phyloP scores from a whole-genome alignment of 30 jellyfish, hydroid and myxozoan genomes.

The Morbakka virulenta region DNA sequence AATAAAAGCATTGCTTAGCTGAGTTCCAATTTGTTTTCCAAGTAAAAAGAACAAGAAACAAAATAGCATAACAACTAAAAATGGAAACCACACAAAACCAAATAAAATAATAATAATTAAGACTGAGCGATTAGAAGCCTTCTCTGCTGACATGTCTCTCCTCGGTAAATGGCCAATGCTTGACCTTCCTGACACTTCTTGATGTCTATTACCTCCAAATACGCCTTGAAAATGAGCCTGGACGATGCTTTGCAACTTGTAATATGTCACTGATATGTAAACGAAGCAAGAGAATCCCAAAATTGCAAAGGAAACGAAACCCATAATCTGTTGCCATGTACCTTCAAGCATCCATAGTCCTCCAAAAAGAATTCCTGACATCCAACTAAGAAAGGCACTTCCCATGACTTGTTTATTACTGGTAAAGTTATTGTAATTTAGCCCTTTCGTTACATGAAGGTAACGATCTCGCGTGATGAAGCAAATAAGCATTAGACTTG shows the following conservation, averaged over 20 bases:
- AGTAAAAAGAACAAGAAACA: not conserved
- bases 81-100: constrained; percentile 53
- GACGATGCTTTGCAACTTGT: not conserved
- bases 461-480: constrained; percentile 46
- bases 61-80: constrained; percentile 26
- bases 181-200: too few relatives aligned
- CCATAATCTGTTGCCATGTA: not conserved
- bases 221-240: constrained; percentile 8
- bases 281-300: constrained; percentile 30
- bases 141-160: not conserved
- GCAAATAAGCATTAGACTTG: constrained; percentile 46
- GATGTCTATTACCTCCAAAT: too few relatives aligned
- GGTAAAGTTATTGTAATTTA: not conserved
- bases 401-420: not conserved
- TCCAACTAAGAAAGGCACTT: not conserved
- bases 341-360: constrained; percentile 3
- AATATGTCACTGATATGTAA: constrained; percentile 14
- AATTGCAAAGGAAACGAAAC: constrained; percentile 21
- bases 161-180: too few relatives aligned
- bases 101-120: constrained; percentile 18
- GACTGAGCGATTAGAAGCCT: constrained; percentile 37
- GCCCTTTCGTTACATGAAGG: constrained; percentile 27
- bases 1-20: constrained; percentile 17
- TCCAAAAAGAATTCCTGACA: constrained; percentile 20
- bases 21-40: not conserved